A percentile compares a stretch with the other conserved stretches of the same genome.
These are phyloP conservation scores for Plectropomus leopardus DNA, from an alignment of 2,113 vertebrate genomes.

Conservation along the genomic window DNA sequence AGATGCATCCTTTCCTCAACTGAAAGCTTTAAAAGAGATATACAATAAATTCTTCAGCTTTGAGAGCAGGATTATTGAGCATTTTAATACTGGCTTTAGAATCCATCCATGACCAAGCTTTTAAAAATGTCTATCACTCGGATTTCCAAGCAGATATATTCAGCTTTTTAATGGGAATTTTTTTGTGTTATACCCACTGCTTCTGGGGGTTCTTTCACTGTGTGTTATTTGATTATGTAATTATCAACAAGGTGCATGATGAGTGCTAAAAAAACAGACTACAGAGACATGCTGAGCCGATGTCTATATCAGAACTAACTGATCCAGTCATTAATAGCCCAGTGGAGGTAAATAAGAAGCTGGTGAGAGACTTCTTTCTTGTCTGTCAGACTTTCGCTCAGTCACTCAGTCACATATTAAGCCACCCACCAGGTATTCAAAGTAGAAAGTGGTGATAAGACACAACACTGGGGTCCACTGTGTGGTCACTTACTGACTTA, in stretches of 20 bases:
- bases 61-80: constrained; percentile 15
- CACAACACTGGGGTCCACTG: neutral
- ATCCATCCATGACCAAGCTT: constrained; percentile 6
- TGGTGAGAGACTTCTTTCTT: neutral
- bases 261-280: constrained; percentile 26
- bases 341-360: neutral
- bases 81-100: constrained; percentile 10
- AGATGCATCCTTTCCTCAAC: neutral
- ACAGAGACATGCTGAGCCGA: constrained; percentile 9
- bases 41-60: constrained; percentile 10
- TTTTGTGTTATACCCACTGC: neutral
- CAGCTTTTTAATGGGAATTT: constrained; percentile 15
- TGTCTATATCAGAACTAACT: neutral
- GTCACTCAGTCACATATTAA: neutral
- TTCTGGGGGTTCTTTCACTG: neutral
- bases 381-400: neutral
- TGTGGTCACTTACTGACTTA: neutral
- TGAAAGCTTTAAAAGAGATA: constrained; percentile 2
- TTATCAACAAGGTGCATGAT: neutral
- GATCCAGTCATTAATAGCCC: neutral
- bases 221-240: constrained; percentile 42
- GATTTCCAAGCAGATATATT: constrained; percentile 32
- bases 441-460: neutral
- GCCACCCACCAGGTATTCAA: neutral
- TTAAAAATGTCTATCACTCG: constrained; percentile 20